Conservation (phyloP, 2,888 invertebrate species). For the Phyto melanocephala region DNA sequence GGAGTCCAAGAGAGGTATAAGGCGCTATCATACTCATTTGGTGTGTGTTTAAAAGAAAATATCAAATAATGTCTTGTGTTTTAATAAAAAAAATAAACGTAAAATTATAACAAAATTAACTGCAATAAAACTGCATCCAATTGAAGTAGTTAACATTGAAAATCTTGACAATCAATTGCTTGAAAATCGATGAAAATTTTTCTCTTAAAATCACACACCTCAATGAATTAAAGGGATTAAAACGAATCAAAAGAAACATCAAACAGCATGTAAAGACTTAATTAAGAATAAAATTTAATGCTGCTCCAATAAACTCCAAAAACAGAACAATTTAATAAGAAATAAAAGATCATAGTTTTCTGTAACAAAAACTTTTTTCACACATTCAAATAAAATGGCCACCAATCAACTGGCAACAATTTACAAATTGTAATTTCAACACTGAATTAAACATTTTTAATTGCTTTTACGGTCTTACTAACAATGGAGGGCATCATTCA, state of each 20-base stretch:
- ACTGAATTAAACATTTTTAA: constrained; percentile 1
- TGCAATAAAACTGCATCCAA: too few species aligned
- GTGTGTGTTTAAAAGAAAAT: too few species aligned
- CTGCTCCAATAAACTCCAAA: background rate
- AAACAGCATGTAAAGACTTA: background rate
- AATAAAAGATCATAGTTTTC: constrained; percentile 37
- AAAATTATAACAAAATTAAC: too few species aligned
- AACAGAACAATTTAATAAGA: constrained; percentile 24
- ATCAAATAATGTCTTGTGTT: too few species aligned
- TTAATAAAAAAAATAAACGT: too few species aligned
- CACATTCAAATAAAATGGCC: background rate
- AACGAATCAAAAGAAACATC: constrained; percentile 17
- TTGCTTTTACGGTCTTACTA: background rate
- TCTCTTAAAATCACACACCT: too few species aligned
- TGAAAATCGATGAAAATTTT: too few species aligned
- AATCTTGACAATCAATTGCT: too few species aligned
- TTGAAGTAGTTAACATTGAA: too few species aligned
- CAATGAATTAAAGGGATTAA: too few species aligned
- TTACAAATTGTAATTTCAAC: background rate
- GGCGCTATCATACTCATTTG: too few species aligned
- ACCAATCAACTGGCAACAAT: background rate
- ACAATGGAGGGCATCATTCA: constrained; percentile 1
- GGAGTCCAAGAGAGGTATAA: too few species aligned
- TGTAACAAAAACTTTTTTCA: background rate
- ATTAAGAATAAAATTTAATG: background rate